Percentiles rank a stretch among this genome's conserved stretches.
These are phyloP conservation scores for Chaetodon auriga DNA, from an alignment of 2,113 vertebrate species.

Conservation along the genomic window DNA sequence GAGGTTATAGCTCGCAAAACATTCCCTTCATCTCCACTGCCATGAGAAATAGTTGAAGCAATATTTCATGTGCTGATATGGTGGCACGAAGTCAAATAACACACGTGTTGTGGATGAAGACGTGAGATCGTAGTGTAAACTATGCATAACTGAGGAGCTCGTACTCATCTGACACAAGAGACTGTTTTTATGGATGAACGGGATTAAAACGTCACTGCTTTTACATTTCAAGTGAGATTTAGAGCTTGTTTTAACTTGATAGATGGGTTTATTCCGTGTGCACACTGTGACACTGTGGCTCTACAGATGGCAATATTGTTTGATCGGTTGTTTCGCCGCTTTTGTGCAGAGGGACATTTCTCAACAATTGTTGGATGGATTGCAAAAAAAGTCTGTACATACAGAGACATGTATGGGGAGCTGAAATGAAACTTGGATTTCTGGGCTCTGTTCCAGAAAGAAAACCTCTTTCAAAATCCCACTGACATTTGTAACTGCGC, in stretches of 20 bases:
- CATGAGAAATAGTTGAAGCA: conserved; percentile 6
- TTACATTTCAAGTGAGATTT: too few relatives aligned
- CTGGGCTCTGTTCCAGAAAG: too few relatives aligned
- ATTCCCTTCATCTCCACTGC: conserved; percentile 24
- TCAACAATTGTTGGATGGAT: not conserved
- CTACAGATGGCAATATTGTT: not conserved
- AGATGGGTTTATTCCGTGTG: not conserved
- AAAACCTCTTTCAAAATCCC: too few relatives aligned
- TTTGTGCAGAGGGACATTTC: not conserved
- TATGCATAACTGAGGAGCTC: not conserved
- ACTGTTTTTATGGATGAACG: conserved; percentile 6
- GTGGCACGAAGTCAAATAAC: conserved; percentile 3
- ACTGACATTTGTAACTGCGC: too few relatives aligned
- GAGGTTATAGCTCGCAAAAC: conserved; percentile 29
- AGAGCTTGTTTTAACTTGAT: not conserved
- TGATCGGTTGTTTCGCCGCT: not conserved
- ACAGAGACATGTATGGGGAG: too few relatives aligned
- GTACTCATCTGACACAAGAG: not conserved
- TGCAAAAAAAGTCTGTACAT: not conserved
- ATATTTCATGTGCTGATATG: conserved; percentile 20
- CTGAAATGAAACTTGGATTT: too few relatives aligned
- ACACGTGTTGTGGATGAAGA: conserved; percentile 18
- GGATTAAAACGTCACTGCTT: not conserved
- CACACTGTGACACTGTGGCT: not conserved
- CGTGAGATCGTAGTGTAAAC: conserved; percentile 10